These are phyloP conservation scores for Amiota communis DNA, from an alignment of 2,888 invertebrate genomes.

Conservation along the genomic window DNA sequence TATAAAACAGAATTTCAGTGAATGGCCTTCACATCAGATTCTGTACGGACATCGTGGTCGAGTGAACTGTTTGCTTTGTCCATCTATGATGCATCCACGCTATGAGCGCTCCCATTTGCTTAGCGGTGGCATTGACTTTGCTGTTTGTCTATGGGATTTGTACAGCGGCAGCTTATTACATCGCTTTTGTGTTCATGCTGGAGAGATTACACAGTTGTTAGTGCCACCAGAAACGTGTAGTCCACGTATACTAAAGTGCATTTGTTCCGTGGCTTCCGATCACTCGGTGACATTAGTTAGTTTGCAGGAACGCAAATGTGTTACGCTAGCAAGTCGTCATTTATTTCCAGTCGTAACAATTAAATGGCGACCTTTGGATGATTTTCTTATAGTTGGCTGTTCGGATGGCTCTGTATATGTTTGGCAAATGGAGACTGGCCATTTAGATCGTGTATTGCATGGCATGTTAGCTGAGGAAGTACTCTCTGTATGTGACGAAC, in stretches of 20 bases:
- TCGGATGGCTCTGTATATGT: conserved; percentile 98
- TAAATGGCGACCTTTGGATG: conserved; percentile 97
- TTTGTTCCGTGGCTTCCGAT: conserved; percentile 97
- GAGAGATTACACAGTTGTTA: conserved; percentile 94
- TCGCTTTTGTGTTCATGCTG: conserved; percentile 97
- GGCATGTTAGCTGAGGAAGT: conserved; percentile 98
- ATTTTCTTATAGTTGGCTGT: conserved; percentile 97
- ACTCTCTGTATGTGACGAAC: conserved; percentile 93
- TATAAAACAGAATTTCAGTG: conserved; percentile 81
- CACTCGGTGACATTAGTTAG: conserved; percentile 97
- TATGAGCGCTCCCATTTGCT: conserved; percentile 92
- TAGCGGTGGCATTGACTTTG: conserved; percentile 98
- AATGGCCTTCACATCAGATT: conserved; percentile 92
- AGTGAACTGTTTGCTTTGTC: conserved; percentile 95
- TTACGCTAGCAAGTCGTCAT: conserved; percentile 90
- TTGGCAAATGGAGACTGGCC: conserved; percentile 99
- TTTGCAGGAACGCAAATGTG: conserved; percentile 89
- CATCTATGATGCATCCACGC: conserved; percentile 88
- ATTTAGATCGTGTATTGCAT: conserved; percentile 94
- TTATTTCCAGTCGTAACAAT: conserved; percentile 96
- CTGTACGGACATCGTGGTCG: conserved; percentile 92
- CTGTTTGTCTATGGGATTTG: conserved; percentile 95
- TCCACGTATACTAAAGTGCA: conserved; percentile 91
- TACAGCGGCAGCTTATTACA: conserved; percentile 91
- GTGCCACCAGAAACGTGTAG: conserved; percentile 95